phyloP scores from a whole-genome alignment of 2,797 vertebrate genomes.

The Sebastes kiyomatsui region DNA sequence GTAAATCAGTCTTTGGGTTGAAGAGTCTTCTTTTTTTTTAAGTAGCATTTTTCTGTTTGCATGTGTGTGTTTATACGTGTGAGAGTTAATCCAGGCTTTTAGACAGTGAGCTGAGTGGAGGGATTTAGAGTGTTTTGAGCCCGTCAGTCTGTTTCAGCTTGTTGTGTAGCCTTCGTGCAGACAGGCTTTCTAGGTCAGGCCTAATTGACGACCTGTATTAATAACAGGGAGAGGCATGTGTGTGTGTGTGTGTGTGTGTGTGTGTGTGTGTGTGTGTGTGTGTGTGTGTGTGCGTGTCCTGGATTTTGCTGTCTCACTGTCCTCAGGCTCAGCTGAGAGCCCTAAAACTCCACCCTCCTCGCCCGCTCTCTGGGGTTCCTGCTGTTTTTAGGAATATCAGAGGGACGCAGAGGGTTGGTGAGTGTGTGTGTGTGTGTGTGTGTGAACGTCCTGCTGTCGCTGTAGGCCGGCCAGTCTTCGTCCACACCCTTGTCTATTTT shows the following conservation, averaged over 20 bases:
- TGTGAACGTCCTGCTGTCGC: conserved; percentile 37
- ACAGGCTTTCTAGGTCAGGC: conserved; percentile 78
- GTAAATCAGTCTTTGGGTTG: conserved; percentile 1
- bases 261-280: conserved; percentile 17
- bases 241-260: conserved; percentile 32
- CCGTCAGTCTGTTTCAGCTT: conserved; percentile 53
- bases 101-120: conserved; percentile 44
- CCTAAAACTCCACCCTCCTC: background rate
- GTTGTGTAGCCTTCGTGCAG: conserved; percentile 67
- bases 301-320: conserved; percentile 68
- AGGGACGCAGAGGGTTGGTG: background rate
- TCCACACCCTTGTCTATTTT: conserved; percentile 28
- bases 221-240: conserved; percentile 57
- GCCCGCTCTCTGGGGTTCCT: background rate
- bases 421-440: conserved; percentile 8
- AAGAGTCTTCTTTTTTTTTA: conserved; percentile 1
- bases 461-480: conserved; percentile 16
- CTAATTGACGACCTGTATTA: conserved; percentile 74
- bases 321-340: conserved; percentile 43
- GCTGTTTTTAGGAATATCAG: conserved; percentile 28
- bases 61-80: conserved; percentile 44
- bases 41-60: conserved; percentile 21
- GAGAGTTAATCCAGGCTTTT: conserved; percentile 66
- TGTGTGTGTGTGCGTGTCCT: conserved; percentile 38
- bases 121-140: conserved; percentile 50